Conservation (phyloP, 2,113 vertebrate species). For the Paramisgurnus dabryanus region DNA sequence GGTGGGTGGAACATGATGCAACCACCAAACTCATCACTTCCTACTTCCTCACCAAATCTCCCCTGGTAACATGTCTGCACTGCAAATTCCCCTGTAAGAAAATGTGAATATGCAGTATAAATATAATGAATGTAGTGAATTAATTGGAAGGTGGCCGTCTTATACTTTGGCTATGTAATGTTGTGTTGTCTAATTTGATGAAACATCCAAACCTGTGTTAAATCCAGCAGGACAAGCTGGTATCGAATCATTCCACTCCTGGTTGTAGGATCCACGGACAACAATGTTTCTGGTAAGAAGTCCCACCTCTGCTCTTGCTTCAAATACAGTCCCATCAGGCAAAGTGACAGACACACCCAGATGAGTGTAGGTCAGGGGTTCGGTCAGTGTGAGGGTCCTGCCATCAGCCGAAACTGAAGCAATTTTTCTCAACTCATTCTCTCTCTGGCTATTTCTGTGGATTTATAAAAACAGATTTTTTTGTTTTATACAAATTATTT, state of each 20-base stretch:
- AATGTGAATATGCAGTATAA: neutral
- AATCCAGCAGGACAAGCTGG: constrained; percentile 80
- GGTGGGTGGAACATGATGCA: constrained; percentile 87
- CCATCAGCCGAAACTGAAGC: constrained; percentile 72
- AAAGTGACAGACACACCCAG: constrained; percentile 76
- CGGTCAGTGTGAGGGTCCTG: constrained; percentile 68
- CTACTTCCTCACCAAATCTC: constrained; percentile 82
- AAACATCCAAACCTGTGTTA: constrained; percentile 73
- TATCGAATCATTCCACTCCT: constrained; percentile 77
- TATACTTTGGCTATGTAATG: too few species aligned
- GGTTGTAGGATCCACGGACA: constrained; percentile 76
- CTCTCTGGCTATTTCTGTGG: constrained; percentile 79
- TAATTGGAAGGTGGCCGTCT: too few species aligned
- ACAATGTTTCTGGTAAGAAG: constrained; percentile 85
- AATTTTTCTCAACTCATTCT: constrained; percentile 80
- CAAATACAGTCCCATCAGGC: constrained; percentile 74
- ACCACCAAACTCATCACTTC: constrained; percentile 85
- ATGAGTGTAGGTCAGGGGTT: constrained; percentile 75
- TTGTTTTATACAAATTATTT: too few species aligned
- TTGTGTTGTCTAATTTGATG: too few species aligned
- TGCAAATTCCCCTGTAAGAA: constrained; percentile 80
- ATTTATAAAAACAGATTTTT: constrained; percentile 2
- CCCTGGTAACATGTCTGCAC: constrained; percentile 89
- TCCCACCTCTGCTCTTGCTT: constrained; percentile 83
- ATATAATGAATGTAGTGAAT: neutral